These are phyloP conservation scores for Apolygus lucorum DNA, from an alignment of 1,140 invertebrate genomes.

Conservation along the genomic window DNA sequence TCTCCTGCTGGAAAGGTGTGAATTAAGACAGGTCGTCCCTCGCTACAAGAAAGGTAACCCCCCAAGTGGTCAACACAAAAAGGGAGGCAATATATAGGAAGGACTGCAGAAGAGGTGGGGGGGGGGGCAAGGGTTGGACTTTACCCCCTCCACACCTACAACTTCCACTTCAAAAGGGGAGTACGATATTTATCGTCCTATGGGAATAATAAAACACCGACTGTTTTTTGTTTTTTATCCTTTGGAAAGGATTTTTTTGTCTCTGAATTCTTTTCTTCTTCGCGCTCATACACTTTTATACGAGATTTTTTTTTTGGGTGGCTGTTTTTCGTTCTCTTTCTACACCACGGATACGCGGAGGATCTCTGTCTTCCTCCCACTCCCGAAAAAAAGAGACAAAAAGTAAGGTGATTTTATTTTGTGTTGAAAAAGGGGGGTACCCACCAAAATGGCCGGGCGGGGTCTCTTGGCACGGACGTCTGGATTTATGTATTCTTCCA, in stretches of 20 bases:
- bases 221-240: not conserved
- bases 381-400: too few species aligned
- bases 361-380: too few species aligned
- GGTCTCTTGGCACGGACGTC: too few species aligned
- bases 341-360: too few species aligned
- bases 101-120: not conserved
- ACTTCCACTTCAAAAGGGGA: not conserved
- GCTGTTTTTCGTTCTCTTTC: too few species aligned
- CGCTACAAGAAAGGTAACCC: not conserved
- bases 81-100: not conserved
- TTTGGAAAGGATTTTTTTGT: not conserved
- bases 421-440: too few species aligned
- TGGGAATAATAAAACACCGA: not conserved
- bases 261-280: not conserved
- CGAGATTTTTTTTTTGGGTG: too few species aligned
- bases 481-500: too few species aligned
- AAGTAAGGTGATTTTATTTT: too few species aligned
- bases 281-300: not conserved
- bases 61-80: too few species aligned
- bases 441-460: not conserved
- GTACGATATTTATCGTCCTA: not conserved
- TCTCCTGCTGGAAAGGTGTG: too few species aligned
- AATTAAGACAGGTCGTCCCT: not conserved
- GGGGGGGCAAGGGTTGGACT: not conserved
- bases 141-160: not conserved